Percentiles rank a stretch among this genome's conserved stretches.
phyloP scores from a whole-genome alignment of 64 coral and sea anemone species.

The Astreopora myriophthalma region DNA sequence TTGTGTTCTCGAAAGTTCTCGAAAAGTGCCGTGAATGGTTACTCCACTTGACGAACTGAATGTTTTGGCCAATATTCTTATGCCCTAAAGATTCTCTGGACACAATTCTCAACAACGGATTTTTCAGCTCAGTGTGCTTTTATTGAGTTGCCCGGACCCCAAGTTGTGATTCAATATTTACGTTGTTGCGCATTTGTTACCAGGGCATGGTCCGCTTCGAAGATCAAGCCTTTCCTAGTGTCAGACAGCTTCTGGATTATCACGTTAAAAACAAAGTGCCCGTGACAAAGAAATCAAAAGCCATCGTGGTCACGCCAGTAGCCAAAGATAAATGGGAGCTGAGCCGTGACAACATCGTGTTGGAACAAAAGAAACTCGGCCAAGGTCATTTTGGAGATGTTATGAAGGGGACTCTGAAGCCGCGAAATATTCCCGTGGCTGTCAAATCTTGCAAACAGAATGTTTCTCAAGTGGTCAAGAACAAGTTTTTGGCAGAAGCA shows the following conservation, averaged over 20 bases:
- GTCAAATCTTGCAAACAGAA: slow-evolving; percentile 89
- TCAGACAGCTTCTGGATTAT: slow-evolving; percentile 79
- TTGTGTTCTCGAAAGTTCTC: no score
- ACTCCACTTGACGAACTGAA: no score
- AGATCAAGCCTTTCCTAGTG: slow-evolving; percentile 81
- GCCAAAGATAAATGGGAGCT: slow-evolving; percentile 76
- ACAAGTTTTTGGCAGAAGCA: slow-evolving; percentile 92
- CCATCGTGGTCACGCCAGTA: slow-evolving; percentile 61
- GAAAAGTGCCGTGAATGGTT: no score
- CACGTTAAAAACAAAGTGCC: slow-evolving; percentile 59
- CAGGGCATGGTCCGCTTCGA: slow-evolving; percentile 82
- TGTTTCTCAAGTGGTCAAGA: slow-evolving; percentile 74
- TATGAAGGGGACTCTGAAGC: slow-evolving; percentile 78
- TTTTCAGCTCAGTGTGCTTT: no score
- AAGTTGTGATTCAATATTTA: neutral
- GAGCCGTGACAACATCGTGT: slow-evolving; percentile 59
- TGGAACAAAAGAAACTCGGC: slow-evolving; percentile 70
- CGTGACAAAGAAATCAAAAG: slow-evolving; percentile 88
- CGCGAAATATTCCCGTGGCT: slow-evolving; percentile 65
- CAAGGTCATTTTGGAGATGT: slow-evolving; percentile 98
- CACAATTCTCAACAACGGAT: no score
- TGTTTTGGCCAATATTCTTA: no score
- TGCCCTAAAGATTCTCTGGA: no score
- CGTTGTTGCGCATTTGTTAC: neutral
- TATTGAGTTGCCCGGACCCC: neutral